Evolutionary conservation across 2,888 invertebrate species (phyloP), one percentile per base, ranked within the genome.

Genomic region (Mycalesis mineus): DNA sequence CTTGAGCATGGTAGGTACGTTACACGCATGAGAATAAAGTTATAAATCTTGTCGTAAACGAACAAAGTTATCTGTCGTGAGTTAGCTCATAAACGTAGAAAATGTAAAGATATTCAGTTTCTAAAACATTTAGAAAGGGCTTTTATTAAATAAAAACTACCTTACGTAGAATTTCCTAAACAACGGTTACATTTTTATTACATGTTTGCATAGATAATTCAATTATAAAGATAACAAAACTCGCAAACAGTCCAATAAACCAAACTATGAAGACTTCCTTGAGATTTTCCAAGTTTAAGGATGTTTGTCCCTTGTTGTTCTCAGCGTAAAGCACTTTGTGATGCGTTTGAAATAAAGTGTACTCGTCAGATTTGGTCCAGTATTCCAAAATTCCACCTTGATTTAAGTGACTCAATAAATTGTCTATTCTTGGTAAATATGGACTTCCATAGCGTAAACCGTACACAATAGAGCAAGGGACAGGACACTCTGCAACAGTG

Each of bases 361-460:
- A 75, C 51, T 84, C 80, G 58, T 88, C 84, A 5, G 81, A 70
- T 57, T 70, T 65, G 4, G 69, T 68, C 88, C 88, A 90, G 59
- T 84, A 79, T 1, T 82, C 73, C 6, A 89, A 69, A 39, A 92
- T 88, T 0, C 92, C 92, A 22, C 77, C 88, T 74, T 92, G 90
- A 53, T 85, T 82, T 0, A 91, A 69, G 55, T 81, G 80, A 14
- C 82, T 74, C 1, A 92, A 69, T 0, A 92, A 75, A 11, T 74
- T 75, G 61, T 91, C 81, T 4, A 92, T 49, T 53, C 80, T 83
- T 7, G 79, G 82, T 48, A 91, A 71, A 68, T 91, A 92, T 0
- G 92, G 92, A 31, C 92, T 92, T 1, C 92, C 92, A 62, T 91
- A 91, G n/a, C 88, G 84, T 8, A 91, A 74, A 0, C 91, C 90